These are phyloP conservation scores for Semnornis frantzii DNA, from an alignment of 2,113 vertebrate genomes.

Conservation along the genomic window DNA sequence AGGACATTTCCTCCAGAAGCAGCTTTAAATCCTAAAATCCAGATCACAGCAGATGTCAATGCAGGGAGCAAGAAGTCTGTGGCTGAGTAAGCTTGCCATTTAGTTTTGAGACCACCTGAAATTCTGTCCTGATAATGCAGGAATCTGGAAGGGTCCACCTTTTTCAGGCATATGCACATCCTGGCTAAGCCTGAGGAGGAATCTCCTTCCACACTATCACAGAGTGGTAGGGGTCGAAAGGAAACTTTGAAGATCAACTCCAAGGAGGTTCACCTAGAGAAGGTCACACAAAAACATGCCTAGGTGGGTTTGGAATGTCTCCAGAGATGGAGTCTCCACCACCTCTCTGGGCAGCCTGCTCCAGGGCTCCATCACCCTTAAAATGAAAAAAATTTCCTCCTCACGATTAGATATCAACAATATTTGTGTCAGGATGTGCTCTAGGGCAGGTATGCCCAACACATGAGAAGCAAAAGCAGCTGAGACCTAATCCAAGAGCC, in stretches of 20 bases:
- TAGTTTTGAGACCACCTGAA: not conserved
- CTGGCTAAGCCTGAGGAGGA: not conserved
- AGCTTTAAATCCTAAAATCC: not conserved
- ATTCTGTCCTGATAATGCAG: not conserved
- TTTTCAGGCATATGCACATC: not conserved
- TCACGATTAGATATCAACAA: not conserved
- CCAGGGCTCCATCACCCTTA: too few species aligned
- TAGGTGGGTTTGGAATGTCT: too few species aligned
- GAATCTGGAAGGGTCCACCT: not conserved
- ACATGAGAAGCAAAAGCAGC: not conserved
- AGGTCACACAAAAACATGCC: too few species aligned
- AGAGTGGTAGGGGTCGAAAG: too few species aligned
- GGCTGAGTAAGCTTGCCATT: not conserved
- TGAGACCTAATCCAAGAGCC: not conserved
- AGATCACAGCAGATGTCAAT: not conserved
- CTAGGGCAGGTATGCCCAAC: not conserved
- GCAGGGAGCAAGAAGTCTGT: not conserved
- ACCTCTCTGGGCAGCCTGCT: too few species aligned
- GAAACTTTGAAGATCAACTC: too few species aligned
- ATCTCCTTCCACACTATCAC: not conserved
- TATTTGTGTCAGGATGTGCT: not conserved
- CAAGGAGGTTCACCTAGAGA: too few species aligned
- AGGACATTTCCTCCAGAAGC: not conserved
- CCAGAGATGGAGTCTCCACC: too few species aligned
- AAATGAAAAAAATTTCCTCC: too few species aligned